phyloP scores from a whole-genome alignment of 2,113 vertebrate genomes.

The Cryptomyrus ogoouensis region DNA sequence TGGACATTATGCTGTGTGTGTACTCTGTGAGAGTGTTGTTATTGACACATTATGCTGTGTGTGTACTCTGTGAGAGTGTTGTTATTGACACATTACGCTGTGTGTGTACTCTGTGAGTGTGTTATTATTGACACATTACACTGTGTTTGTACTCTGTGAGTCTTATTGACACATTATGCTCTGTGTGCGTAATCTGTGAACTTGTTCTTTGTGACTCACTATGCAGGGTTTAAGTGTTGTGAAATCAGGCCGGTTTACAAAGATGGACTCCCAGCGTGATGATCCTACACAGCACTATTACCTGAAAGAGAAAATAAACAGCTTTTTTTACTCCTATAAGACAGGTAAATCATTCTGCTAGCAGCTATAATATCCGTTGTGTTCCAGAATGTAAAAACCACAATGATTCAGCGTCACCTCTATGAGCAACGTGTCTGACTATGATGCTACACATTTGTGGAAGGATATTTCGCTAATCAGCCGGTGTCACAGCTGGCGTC shows the following conservation, averaged over 20 bases:
- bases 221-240: neutral
- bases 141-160: neutral
- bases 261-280: neutral
- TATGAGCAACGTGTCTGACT: neutral
- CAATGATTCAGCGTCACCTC: neutral
- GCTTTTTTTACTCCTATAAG: neutral
- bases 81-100: neutral
- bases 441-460: neutral
- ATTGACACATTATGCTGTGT: neutral
- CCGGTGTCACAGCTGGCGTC: neutral
- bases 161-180: neutral
- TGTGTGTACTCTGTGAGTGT: neutral
- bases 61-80: neutral
- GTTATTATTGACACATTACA: neutral
- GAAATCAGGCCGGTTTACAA: neutral
- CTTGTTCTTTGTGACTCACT: neutral
- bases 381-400: neutral
- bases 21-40: no score
- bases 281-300: neutral
- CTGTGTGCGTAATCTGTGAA: neutral
- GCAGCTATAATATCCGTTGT: neutral
- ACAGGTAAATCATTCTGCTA: neutral
- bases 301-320: neutral
- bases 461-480: neutral
- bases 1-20: no score